Evolutionary conservation across 2,797 vertebrate species (phyloP).

Genomic region (Melanotaenia nigrans): DNA sequence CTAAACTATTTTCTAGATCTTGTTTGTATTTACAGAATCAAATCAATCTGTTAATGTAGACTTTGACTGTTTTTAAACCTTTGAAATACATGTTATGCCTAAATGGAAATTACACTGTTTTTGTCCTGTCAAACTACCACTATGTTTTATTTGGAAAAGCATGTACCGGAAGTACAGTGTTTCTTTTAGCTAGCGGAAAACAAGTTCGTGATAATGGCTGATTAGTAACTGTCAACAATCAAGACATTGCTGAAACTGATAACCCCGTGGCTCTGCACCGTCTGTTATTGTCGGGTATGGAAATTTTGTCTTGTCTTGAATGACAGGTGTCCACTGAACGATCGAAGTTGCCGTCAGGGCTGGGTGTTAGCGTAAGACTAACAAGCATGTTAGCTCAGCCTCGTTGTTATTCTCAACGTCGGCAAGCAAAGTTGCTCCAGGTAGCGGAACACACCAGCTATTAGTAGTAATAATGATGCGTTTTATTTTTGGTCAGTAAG

Average conservation of each 20-base stretch:
- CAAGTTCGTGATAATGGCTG: constrained; percentile 42
- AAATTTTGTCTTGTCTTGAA: not conserved
- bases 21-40: not conserved
- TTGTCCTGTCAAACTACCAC: too few relatives aligned
- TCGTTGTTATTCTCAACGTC: constrained; percentile 29
- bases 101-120: too few relatives aligned
- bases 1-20: not conserved
- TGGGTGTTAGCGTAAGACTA: constrained; percentile 48
- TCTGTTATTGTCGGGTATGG: constrained; percentile 55
- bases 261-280: constrained; percentile 6
- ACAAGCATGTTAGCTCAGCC: constrained; percentile 51
- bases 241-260: constrained; percentile 14
- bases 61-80: too few relatives aligned
- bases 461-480: not conserved
- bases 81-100: too few relatives aligned
- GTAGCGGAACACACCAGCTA: constrained; percentile 32
- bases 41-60: too few relatives aligned
- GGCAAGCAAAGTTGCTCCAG: constrained; percentile 54
- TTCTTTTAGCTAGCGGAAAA: constrained; percentile 40
- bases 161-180: constrained; percentile 34
- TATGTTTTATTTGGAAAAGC: constrained; percentile 55
- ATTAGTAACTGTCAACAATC: constrained; percentile 62
- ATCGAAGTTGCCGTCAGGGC: not conserved
- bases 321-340: not conserved
- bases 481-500: not conserved